A percentile compares a stretch with the other conserved stretches of the same genome.
phyloP scores from a whole-genome alignment of 2,113 vertebrate species.

The Vombatus ursinus region DNA sequence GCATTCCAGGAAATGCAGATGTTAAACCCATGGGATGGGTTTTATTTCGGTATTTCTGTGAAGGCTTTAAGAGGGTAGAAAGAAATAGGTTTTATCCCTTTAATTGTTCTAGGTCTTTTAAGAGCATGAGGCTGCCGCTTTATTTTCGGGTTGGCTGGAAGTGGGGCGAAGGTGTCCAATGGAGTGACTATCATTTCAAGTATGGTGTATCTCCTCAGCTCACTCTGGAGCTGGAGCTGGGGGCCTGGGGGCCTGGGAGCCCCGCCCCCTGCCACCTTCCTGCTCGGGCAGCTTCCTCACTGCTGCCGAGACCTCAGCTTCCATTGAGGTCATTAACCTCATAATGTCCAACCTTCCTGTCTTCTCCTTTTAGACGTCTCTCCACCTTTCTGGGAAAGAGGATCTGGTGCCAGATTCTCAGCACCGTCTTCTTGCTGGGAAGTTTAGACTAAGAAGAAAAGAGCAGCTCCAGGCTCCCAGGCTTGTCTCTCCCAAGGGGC shows the following conservation, averaged over 20 bases:
- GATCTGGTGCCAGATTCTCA: background rate
- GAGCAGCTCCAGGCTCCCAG: background rate
- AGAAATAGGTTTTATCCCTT: background rate
- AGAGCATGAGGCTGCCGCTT: background rate
- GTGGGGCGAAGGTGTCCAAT: background rate
- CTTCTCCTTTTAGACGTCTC: background rate
- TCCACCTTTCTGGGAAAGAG: background rate
- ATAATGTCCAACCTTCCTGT: background rate
- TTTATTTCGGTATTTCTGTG: background rate
- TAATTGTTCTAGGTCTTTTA: background rate
- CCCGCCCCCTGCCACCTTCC: background rate
- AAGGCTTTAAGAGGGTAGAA: background rate
- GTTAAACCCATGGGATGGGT: background rate
- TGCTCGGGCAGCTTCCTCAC: background rate
- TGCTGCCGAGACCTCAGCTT: background rate
- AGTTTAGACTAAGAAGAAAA: background rate
- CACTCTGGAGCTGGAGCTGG: background rate
- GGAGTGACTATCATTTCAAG: background rate
- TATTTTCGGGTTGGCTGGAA: background rate
- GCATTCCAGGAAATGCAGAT: background rate
- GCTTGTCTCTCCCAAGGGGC: background rate
- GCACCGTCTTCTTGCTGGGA: background rate
- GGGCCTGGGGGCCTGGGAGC: background rate
- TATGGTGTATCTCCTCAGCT: background rate
- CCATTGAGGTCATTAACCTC: background rate